Evolutionary conservation across 1,140 invertebrate genomes (phyloP).

Genomic region (Caenorhabditis elegans): DNA sequence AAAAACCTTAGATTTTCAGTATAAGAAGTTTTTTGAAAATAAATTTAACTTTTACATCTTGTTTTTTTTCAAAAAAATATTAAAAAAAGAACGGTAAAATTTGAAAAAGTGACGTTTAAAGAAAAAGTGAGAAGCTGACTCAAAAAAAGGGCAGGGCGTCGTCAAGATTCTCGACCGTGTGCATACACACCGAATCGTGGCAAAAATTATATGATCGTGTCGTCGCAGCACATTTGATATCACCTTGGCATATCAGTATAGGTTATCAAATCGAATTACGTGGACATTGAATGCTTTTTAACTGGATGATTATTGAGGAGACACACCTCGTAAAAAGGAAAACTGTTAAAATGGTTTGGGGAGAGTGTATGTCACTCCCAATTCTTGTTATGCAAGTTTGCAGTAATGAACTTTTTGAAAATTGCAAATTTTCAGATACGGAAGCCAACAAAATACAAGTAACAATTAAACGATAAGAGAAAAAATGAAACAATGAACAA

Average conservation of each 20-base stretch:
- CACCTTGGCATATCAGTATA: neutral
- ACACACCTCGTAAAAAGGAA: neutral
- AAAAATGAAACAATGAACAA: neutral
- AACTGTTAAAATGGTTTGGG: neutral
- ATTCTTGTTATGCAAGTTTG: too few species aligned
- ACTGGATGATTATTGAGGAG: neutral
- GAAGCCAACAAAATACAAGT: neutral
- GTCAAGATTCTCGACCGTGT: neutral
- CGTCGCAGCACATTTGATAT: neutral
- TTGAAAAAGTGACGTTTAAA: neutral
- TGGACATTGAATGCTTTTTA: neutral
- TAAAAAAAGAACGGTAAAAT: too few species aligned
- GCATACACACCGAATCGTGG: neutral
- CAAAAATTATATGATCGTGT: constrained; percentile 30
- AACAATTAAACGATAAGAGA: neutral
- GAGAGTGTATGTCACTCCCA: too few species aligned
- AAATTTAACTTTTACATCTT: too few species aligned
- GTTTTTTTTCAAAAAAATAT: too few species aligned
- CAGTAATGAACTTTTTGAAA: too few species aligned
- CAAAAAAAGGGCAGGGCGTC: constrained; percentile 22
- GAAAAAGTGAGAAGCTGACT: neutral
- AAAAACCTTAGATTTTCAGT: too few species aligned
- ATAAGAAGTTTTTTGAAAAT: too few species aligned
- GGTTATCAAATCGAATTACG: constrained; percentile 26
- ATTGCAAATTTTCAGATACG: too few species aligned